A percentile compares a stretch with the other conserved stretches of the same genome.
phyloP scores from a whole-genome alignment of 2,888 invertebrate species.

The Chromoteleia sp. region DNA sequence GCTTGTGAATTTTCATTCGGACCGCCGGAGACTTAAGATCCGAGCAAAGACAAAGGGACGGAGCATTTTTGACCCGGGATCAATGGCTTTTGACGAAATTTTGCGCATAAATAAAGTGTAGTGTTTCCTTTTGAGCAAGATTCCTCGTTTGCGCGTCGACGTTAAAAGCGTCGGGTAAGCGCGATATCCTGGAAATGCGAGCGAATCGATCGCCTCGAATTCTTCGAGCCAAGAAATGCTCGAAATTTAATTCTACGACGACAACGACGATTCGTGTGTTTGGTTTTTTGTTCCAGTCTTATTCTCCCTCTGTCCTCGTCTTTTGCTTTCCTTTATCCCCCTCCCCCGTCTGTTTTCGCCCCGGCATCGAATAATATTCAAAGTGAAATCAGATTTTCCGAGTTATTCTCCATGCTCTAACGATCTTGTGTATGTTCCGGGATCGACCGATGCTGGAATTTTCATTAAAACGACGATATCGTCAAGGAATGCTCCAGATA shows the following conservation, averaged over 20 bases:
- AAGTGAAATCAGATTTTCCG: constrained; percentile 55
- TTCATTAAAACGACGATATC: constrained; percentile 62
- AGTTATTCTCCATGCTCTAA: constrained; percentile 40
- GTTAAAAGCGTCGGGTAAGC: no score
- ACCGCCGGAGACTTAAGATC: not conserved
- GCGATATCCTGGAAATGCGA: not conserved
- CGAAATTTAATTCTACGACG: constrained; percentile 51
- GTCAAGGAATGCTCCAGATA: constrained; percentile 38
- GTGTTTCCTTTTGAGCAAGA: constrained; percentile 7
- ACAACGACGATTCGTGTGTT: constrained; percentile 23
- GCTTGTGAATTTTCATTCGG: no score
- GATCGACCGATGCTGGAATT: constrained; percentile 45
- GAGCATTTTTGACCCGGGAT: no score
- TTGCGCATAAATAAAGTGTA: constrained; percentile 19
- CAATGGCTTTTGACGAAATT: constrained; percentile 19
- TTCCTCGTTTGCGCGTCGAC: not conserved
- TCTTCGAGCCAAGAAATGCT: constrained; percentile 42
- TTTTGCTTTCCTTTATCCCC: not conserved
- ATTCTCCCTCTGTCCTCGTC: constrained; percentile 16
- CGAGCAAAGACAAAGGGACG: no score
- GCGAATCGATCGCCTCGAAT: constrained; percentile 39
- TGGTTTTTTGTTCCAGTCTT: constrained; percentile 13
- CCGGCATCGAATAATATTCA: constrained; percentile 52
- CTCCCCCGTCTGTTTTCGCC: constrained; percentile 9
- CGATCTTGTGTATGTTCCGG: constrained; percentile 32